Conservation (phyloP, 1,140 invertebrate genomes). For the Drosophila pseudoananassae region DNA sequence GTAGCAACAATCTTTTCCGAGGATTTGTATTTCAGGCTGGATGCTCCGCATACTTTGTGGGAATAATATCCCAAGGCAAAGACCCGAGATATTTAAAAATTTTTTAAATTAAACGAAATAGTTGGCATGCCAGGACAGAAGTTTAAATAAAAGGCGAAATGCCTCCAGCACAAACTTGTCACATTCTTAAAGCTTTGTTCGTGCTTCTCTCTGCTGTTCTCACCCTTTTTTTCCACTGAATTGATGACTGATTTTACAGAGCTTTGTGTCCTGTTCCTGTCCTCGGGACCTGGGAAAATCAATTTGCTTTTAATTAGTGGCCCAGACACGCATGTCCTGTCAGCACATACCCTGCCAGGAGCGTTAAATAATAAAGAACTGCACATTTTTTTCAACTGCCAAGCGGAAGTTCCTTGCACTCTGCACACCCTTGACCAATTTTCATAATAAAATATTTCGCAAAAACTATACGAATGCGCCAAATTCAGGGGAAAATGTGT, state of each 20-base stretch:
- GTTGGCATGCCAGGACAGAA: constrained; percentile 12
- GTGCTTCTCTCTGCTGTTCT: no score
- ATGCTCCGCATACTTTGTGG: constrained; percentile 14
- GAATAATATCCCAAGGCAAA: constrained; percentile 14
- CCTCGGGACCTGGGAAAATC: constrained; percentile 33
- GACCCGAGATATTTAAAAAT: constrained; percentile 2
- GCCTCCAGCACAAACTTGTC: background rate
- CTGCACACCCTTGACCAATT: constrained; percentile 13
- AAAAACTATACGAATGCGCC: constrained; percentile 19
- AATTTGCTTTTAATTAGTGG: constrained; percentile 72
- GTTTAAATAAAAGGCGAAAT: background rate
- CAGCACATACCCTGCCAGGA: constrained; percentile 10
- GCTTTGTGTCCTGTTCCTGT: background rate
- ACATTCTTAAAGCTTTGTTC: constrained; percentile 1
- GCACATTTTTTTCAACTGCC: constrained; percentile 69
- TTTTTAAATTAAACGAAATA: constrained; percentile 27
- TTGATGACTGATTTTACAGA: constrained; percentile 16
- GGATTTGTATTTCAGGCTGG: constrained; percentile 22
- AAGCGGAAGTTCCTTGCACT: constrained; percentile 26
- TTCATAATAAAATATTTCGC: constrained; percentile 26
- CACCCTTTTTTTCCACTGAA: constrained; percentile 3
- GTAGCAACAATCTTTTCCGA: constrained; percentile 39
- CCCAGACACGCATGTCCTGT: constrained; percentile 36
- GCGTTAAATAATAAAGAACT: constrained; percentile 35
- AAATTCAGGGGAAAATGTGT: constrained; percentile 41